Evolutionary conservation across 2,888 invertebrate species (phyloP).

Genomic region (Lepidonotus clava): DNA sequence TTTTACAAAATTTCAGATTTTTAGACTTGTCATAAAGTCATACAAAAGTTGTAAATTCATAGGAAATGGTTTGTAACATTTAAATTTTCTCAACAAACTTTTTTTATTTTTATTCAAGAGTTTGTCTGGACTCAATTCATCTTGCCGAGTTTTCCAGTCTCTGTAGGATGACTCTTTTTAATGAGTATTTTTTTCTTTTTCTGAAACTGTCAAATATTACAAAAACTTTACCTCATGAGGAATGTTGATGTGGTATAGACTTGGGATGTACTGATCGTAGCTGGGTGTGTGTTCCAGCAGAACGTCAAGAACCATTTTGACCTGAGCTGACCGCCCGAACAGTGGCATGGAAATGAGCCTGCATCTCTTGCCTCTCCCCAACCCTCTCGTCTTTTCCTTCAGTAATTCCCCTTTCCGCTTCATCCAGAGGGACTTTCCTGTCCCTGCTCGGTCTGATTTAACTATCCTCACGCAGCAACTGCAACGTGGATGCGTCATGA

Average conservation of each 20-base stretch:
- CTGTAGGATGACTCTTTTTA: neutral
- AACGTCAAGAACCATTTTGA: constrained; percentile 33
- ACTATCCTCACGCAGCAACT: constrained; percentile 71
- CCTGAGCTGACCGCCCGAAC: constrained; percentile 47
- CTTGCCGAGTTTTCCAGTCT: no score
- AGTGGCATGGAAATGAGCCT: constrained; percentile 56
- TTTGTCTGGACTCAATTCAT: no score
- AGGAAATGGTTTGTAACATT: no score
- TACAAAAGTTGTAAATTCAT: neutral
- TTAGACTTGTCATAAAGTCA: neutral
- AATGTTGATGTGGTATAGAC: constrained; percentile 71
- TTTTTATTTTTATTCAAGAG: no score
- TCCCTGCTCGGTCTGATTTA: constrained; percentile 71
- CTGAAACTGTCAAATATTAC: neutral
- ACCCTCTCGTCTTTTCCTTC: neutral
- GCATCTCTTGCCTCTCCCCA: neutral
- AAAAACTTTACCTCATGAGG: constrained; percentile 67
- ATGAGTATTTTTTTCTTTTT: neutral
- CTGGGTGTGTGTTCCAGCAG: constrained; percentile 36
- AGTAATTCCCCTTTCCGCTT: constrained; percentile 66
- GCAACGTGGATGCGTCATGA: no score
- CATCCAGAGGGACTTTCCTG: constrained; percentile 71
- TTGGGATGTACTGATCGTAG: constrained; percentile 59
- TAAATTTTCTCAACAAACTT: no score
- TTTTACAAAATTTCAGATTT: no score